Evolutionary conservation across 2,113 vertebrate species (phyloP).

Genomic region (Sitta europaea): DNA sequence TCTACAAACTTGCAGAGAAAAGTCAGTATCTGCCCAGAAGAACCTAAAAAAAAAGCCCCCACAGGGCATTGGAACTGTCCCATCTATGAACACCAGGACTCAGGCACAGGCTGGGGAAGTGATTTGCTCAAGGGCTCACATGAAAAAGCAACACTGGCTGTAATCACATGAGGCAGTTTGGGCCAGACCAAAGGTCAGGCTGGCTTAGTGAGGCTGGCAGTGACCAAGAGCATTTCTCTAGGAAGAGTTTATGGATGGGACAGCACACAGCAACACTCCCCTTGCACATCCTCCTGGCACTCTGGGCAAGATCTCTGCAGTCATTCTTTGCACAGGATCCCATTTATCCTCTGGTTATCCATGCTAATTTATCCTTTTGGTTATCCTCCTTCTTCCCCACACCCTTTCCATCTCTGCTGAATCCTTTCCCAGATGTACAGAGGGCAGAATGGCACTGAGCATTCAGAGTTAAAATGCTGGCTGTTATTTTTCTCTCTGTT

Average conservation of each 20-base stretch:
- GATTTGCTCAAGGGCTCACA: background rate
- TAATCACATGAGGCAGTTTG: background rate
- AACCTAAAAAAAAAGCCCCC: background rate
- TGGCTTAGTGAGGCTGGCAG: background rate
- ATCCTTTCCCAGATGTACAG: background rate
- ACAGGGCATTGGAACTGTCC: background rate
- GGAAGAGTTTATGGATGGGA: background rate
- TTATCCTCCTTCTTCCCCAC: background rate
- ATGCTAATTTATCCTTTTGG: background rate
- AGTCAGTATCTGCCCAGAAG: background rate
- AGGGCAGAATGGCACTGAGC: background rate
- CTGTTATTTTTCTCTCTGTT: background rate
- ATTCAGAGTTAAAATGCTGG: background rate
- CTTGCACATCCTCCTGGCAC: background rate
- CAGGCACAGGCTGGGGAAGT: background rate
- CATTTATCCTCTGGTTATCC: background rate
- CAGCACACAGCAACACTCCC: accelerated
- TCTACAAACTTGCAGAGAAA: background rate
- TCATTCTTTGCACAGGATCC: background rate
- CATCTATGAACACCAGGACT: background rate
- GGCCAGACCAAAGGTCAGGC: background rate
- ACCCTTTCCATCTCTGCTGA: background rate
- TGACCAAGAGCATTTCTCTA: background rate
- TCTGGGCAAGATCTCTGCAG: background rate
- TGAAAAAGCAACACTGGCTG: background rate